These are phyloP conservation scores for Todiramphus saurophagus DNA, from an alignment of 2,113 vertebrate genomes.

Conservation along the genomic window DNA sequence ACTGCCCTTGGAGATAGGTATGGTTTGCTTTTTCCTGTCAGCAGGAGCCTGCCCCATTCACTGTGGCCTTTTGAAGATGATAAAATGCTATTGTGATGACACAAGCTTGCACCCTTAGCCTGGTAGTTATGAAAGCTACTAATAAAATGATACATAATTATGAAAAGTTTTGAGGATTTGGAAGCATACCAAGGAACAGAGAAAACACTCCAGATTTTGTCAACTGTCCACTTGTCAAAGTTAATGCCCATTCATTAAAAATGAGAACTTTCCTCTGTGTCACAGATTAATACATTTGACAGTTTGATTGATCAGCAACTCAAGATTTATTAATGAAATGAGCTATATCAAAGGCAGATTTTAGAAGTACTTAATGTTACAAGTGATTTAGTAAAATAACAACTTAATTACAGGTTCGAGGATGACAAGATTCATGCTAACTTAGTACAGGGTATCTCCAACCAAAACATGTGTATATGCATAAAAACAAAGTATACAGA, in stretches of 20 bases:
- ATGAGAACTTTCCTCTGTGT: not conserved
- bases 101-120: not conserved
- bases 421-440: too few relatives aligned
- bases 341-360: not conserved
- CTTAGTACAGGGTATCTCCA: too few relatives aligned
- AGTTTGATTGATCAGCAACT: not conserved
- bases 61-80: not conserved
- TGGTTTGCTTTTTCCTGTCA: not conserved
- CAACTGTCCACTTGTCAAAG: not conserved
- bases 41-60: not conserved
- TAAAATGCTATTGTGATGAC: not conserved
- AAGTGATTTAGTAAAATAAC: too few relatives aligned
- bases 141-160: not conserved
- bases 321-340: not conserved
- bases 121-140: not conserved
- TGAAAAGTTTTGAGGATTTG: not conserved
- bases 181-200: not conserved
- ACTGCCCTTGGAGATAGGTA: not conserved
- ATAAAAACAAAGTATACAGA: too few relatives aligned
- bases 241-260: not conserved
- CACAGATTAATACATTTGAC: not conserved
- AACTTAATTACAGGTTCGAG: too few relatives aligned
- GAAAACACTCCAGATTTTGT: not conserved
- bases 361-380: too few relatives aligned
- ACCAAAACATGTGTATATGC: too few relatives aligned